Conservation (phyloP, 2,888 invertebrate species). For the Drosophila bunnanda region DNA sequence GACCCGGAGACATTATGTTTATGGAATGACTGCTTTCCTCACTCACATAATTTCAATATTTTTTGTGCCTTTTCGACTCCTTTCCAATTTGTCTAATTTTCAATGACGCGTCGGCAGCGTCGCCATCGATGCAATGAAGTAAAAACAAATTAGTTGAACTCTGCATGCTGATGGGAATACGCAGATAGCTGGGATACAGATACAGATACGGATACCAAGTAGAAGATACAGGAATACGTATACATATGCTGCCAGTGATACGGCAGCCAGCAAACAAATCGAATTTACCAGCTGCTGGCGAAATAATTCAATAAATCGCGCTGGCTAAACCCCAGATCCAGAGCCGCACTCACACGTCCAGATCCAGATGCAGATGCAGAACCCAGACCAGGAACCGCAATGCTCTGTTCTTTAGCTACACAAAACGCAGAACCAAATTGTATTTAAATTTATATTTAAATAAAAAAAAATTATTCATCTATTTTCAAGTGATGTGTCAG, state of each 20-base stretch:
- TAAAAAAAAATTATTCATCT: neutral
- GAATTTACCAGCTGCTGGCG: slow-evolving; percentile 79
- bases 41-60: slow-evolving; percentile 39
- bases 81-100: slow-evolving; percentile 78
- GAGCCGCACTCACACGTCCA: slow-evolving; percentile 41
- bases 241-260: slow-evolving; percentile 44
- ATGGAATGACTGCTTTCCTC: slow-evolving; percentile 41
- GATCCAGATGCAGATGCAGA: slow-evolving; percentile 17
- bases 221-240: slow-evolving; percentile 9
- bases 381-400: slow-evolving; percentile 23
- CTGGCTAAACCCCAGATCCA: slow-evolving; percentile 53
- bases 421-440: neutral
- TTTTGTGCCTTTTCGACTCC: slow-evolving; percentile 70
- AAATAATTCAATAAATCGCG: slow-evolving; percentile 79
- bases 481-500: too few relatives aligned
- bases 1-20: slow-evolving; percentile 17
- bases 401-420: slow-evolving; percentile 12
- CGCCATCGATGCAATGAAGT: slow-evolving; percentile 54
- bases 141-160: slow-evolving; percentile 71
- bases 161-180: slow-evolving; percentile 43
- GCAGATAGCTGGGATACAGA: slow-evolving; percentile 8
- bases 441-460: neutral
- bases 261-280: slow-evolving; percentile 64
- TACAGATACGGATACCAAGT: slow-evolving; percentile 3
- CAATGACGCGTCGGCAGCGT: slow-evolving; percentile 64